Percentiles rank a stretch among this genome's conserved stretches.
phyloP scores from a whole-genome alignment of 2,797 vertebrate species.

The Etheostoma perlongum region DNA sequence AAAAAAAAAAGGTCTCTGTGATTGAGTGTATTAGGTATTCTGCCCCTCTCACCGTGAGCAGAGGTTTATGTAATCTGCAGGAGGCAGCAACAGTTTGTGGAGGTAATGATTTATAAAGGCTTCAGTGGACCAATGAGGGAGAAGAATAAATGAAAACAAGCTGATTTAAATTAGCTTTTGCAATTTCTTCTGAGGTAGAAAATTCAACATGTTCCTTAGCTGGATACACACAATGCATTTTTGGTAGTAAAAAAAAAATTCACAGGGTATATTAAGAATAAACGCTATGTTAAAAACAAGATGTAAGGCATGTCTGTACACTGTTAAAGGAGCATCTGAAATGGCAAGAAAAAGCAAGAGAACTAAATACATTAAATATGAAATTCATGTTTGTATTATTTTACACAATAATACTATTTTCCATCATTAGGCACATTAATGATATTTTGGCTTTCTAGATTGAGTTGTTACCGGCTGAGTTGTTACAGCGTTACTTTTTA shows the following conservation, averaged over 20 bases:
- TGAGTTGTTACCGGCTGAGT: not conserved
- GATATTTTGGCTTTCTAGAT: not conserved
- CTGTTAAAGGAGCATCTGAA: not conserved
- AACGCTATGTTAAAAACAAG: not conserved
- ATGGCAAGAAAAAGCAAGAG: constrained; percentile 9
- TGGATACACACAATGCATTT: not conserved
- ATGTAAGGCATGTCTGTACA: not conserved
- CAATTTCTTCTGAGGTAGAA: not conserved
- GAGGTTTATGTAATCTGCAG: constrained; percentile 5
- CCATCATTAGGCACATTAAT: constrained; percentile 32
- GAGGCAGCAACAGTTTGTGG: constrained; percentile 2
- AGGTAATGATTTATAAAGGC: not conserved
- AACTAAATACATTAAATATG: constrained; percentile 3
- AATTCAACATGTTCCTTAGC: not conserved
- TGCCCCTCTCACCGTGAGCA: not conserved
- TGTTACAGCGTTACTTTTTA: not conserved
- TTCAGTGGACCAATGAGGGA: not conserved
- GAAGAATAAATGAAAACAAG: not conserved
- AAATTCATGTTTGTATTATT: not conserved
- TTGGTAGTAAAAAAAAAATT: not conserved
- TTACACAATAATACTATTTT: constrained; percentile 4
- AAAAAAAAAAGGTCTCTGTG: not conserved
- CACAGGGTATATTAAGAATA: constrained; percentile 3
- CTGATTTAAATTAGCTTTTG: not conserved
- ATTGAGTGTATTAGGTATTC: not conserved